phyloP scores from a whole-genome alignment of 2,888 invertebrate genomes.

The Atethmia centrago region DNA sequence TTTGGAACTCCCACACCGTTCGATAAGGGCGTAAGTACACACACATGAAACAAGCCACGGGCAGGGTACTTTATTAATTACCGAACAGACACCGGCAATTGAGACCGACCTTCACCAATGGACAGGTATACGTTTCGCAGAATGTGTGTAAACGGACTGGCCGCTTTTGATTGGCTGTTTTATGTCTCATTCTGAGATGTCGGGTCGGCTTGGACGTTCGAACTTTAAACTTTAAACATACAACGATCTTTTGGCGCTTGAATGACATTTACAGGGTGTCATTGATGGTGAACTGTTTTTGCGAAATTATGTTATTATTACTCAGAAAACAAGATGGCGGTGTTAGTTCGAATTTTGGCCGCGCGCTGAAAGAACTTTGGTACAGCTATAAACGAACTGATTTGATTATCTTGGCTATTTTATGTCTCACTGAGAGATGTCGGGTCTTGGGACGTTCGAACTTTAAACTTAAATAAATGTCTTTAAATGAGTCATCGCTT shows the following conservation, averaged over 20 bases:
- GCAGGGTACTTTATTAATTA: slow-evolving; percentile 79
- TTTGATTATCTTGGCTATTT: slow-evolving; percentile 15
- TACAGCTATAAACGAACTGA: slow-evolving; percentile 31
- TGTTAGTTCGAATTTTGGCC: not conserved
- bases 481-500: slow-evolving; percentile 13
- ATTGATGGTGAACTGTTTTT: not conserved
- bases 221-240: slow-evolving; percentile 30
- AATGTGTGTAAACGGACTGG: slow-evolving; percentile 47
- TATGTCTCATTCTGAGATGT: slow-evolving; percentile 2
- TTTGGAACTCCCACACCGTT: not conserved
- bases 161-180: slow-evolving; percentile 27
- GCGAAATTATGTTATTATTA: not conserved
- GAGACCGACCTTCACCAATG: slow-evolving; percentile 72
- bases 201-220: slow-evolving; percentile 5
- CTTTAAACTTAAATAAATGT: slow-evolving; percentile 31
- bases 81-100: slow-evolving; percentile 80
- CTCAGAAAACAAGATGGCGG: not conserved
- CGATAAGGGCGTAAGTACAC: slow-evolving; percentile 25
- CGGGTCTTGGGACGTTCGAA: slow-evolving; percentile 7
- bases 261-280: not conserved
- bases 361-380: not conserved
- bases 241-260: not conserved
- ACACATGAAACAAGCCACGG: slow-evolving; percentile 61
- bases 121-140: slow-evolving; percentile 54
- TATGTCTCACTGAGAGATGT: not conserved